These are phyloP conservation scores for Trematocara stigmaticum DNA, from an alignment of 2,113 vertebrate genomes.

Conservation along the genomic window DNA sequence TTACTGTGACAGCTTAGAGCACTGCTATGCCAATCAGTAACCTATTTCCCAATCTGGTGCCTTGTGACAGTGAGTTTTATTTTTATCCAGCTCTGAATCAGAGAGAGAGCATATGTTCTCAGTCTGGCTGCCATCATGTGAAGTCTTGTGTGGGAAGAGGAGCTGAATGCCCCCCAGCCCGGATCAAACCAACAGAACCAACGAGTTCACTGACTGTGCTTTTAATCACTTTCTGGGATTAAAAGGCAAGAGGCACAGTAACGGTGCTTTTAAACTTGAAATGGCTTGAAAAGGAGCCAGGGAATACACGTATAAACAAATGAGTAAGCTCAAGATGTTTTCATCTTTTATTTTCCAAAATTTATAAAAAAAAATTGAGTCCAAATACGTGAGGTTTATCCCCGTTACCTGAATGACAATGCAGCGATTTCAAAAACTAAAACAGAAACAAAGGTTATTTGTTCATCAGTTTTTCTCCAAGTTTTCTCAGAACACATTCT, in stretches of 20 bases:
- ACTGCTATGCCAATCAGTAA: slow-evolving; percentile 59
- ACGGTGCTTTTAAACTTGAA: slow-evolving; percentile 8
- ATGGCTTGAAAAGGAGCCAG: background rate
- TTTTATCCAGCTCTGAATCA: slow-evolving; percentile 70
- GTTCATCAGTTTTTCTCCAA: background rate
- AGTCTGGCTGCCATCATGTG: slow-evolving; percentile 69
- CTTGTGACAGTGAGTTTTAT: slow-evolving; percentile 72
- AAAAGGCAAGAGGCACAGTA: slow-evolving; percentile 1
- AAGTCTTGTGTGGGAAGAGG: slow-evolving; percentile 52
- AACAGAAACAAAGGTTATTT: background rate
- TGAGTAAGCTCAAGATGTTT: background rate
- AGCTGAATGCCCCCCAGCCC: slow-evolving; percentile 60
- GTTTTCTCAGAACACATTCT: slow-evolving; percentile 3
- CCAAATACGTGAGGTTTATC: background rate
- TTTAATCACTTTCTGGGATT: slow-evolving; percentile 36
- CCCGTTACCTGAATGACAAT: background rate
- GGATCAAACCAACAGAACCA: slow-evolving; percentile 54
- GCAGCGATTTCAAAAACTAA: background rate
- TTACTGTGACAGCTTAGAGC: slow-evolving; percentile 52
- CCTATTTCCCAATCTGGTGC: slow-evolving; percentile 78
- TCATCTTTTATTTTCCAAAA: background rate
- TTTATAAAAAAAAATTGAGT: background rate
- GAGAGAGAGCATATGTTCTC: slow-evolving; percentile 74
- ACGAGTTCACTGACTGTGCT: slow-evolving; percentile 38
- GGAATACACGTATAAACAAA: background rate